These are phyloP conservation scores for Tautogolabrus adspersus DNA, from an alignment of 2,113 vertebrate genomes.

Conservation along the genomic window DNA sequence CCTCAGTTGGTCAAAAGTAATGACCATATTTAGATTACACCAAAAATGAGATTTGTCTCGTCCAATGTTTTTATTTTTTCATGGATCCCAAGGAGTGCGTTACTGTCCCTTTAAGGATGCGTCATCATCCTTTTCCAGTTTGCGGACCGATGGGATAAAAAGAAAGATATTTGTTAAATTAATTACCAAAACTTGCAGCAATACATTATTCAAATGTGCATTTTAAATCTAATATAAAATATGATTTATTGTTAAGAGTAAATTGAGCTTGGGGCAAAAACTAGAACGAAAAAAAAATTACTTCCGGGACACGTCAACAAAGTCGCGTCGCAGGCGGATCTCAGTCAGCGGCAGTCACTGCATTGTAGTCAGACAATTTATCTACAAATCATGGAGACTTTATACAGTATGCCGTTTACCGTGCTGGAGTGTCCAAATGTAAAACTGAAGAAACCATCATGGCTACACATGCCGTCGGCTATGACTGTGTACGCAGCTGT, in stretches of 20 bases:
- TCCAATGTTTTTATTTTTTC: too few species aligned
- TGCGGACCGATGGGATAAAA: too few species aligned
- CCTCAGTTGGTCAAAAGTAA: too few species aligned
- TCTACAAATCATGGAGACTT: conserved; percentile 86
- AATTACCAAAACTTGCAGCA: background rate
- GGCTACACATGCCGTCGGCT: conserved; percentile 98
- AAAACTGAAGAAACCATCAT: conserved; percentile 96
- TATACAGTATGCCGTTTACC: conserved; percentile 90
- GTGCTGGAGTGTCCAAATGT: conserved; percentile 96
- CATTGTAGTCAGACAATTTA: background rate
- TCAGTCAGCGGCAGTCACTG: background rate
- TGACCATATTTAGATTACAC: too few species aligned
- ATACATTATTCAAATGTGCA: background rate
- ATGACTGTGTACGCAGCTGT: conserved; percentile 98
- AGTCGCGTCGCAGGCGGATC: conserved; percentile 24
- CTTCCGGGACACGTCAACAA: conserved; percentile 85
- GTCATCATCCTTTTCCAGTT: background rate
- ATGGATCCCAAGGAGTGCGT: background rate
- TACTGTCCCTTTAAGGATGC: conserved; percentile 30
- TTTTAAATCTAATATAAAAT: background rate
- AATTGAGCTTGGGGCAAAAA: too few species aligned
- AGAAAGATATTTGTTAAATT: too few species aligned
- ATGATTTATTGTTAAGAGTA: too few species aligned
- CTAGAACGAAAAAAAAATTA: background rate
- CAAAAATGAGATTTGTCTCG: too few species aligned